Evolutionary conservation across 30 jellyfish, hydroid and myxozoan species (phyloP), one percentile per base, ranked within the genome.

Genomic region (Aurelia aurita complex sp. Pacific): DNA sequence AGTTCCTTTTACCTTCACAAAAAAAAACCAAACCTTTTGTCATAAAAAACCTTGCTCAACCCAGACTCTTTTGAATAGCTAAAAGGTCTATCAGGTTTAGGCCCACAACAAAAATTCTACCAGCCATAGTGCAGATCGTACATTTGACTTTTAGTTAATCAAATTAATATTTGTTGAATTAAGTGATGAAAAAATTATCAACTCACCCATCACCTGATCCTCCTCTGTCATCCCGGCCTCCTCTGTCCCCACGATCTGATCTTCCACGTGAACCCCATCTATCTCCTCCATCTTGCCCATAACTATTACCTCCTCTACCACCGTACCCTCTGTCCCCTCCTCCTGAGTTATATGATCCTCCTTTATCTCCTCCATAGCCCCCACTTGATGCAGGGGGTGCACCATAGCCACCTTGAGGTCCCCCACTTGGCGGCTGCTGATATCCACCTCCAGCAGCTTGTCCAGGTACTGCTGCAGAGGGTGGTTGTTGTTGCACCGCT

Each of bases 201-300:
- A 82, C 91, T 82, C n/a, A 82, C 91, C 91, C 91, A 71, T 86
- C 77, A 70, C 77, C 18, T 29, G 85, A 60, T 36, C 91, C 85
- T 14, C 88, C 80, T 82, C 91, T 82, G 73, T 82, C 91, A 69
- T 75, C 91, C 51, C 54, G 82, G 16, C 90, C 79, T 38, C 89
- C 89, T 70, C 91, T 69, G 9, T 68, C 91, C 13, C 91, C 78
- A 2, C 91, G n/a, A 33, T 75, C 84, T 52, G 83, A 69, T 70
- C 91, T 86, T 34, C 57, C 57, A 46, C 55, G 82, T 40, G 77
- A 64, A 10, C 91, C 85, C 76, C 91, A 75, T 53, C 91, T 82
- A 40, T 52, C 74, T 11, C 82, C 82, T 35, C 82, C 64, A 8
- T 13, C 77, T 10, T 76, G 54, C 5, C 90, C 90, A 66, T 64